These are phyloP conservation scores for Pachypsylla venusta DNA, from an alignment of 1,140 invertebrate species.

Conservation along the genomic window DNA sequence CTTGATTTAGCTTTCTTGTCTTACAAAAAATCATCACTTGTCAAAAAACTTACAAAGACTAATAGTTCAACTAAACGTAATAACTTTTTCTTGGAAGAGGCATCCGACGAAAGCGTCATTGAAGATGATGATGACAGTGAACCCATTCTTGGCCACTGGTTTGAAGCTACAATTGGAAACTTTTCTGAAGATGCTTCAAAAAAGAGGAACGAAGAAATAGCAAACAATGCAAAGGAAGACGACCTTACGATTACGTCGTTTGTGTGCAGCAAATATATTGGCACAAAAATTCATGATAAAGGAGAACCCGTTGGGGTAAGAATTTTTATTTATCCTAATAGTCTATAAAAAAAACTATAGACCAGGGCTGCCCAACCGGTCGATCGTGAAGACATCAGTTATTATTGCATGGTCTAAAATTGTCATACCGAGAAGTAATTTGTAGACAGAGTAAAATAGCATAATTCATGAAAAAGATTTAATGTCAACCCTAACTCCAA, in stretches of 20 bases:
- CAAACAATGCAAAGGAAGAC: conserved; percentile 1
- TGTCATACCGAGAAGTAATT: too few species aligned
- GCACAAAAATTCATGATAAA: conserved; percentile 66
- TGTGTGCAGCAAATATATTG: conserved; percentile 11
- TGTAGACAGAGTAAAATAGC: too few species aligned
- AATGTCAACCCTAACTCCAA: too few species aligned
- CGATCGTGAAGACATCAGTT: too few species aligned
- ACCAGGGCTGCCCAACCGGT: too few species aligned
- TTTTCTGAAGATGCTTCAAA: neutral
- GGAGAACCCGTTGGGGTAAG: conserved; percentile 74
- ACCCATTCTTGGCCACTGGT: conserved; percentile 79
- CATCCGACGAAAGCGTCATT: conserved; percentile 23
- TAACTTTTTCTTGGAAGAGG: conserved; percentile 31
- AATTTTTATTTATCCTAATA: conserved; percentile 22
- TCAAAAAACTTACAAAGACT: neutral
- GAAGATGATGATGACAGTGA: conserved; percentile 65
- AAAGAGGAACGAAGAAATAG: neutral
- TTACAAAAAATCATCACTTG: neutral
- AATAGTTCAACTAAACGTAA: neutral
- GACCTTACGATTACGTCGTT: neutral
- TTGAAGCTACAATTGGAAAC: conserved; percentile 63
- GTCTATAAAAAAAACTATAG: too few species aligned
- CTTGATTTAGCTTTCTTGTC: neutral
- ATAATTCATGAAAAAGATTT: too few species aligned
- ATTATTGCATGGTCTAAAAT: too few species aligned